phyloP scores from a whole-genome alignment of 2,888 invertebrate genomes.

The Rhagium mordax region DNA sequence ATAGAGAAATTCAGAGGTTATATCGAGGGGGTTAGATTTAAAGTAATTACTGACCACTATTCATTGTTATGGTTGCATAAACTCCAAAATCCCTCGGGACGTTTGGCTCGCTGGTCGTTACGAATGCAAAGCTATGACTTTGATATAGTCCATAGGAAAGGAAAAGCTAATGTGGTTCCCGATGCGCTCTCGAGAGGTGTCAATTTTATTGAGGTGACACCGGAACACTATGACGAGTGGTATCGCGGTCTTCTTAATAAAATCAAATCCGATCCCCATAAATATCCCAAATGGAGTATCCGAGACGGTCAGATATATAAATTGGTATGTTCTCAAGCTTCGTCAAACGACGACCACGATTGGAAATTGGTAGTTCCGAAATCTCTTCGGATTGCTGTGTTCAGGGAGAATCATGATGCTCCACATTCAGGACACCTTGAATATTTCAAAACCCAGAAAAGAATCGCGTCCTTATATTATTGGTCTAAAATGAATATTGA shows the following conservation, averaged over 20 bases:
- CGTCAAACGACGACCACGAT: constrained; percentile 17
- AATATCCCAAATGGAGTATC: constrained; percentile 5
- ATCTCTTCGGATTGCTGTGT: constrained; percentile 2
- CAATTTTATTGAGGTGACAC: background rate
- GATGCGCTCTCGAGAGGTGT: background rate
- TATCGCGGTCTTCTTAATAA: background rate
- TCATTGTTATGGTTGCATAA: background rate
- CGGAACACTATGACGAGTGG: background rate
- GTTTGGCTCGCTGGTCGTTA: background rate
- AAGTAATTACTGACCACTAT: background rate
- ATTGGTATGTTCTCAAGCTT: constrained; percentile 16
- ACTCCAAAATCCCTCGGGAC: background rate
- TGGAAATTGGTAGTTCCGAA: constrained; percentile 39
- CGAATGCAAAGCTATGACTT: background rate
- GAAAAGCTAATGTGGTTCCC: background rate
- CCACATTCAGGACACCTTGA: constrained; percentile 24
- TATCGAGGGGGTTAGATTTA: background rate
- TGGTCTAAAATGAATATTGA: constrained; percentile 33
- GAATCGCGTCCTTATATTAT: constrained; percentile 19
- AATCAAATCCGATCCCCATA: background rate
- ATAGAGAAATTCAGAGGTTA: background rate
- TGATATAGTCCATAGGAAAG: background rate
- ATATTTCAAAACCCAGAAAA: constrained; percentile 30
- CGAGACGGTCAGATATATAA: constrained; percentile 39
- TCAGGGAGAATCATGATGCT: constrained; percentile 22